These are phyloP conservation scores for Vandiemenella viatica DNA, from an alignment of 2,888 invertebrate species.

Conservation along the genomic window DNA sequence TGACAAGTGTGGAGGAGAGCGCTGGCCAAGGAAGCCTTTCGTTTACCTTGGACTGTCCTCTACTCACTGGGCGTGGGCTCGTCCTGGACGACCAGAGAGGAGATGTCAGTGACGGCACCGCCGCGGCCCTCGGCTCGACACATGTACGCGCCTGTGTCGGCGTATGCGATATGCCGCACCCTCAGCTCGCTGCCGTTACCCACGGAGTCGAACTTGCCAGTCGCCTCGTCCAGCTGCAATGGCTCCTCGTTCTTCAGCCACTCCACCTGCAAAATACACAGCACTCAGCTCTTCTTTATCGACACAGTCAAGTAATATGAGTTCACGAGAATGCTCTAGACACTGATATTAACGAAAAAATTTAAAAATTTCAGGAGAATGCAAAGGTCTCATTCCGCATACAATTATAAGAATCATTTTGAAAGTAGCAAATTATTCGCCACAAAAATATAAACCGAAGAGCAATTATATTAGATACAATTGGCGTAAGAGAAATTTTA, in stretches of 20 bases:
- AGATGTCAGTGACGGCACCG: conserved; percentile 51
- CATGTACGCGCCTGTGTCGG: conserved; percentile 64
- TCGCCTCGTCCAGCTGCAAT: conserved; percentile 34
- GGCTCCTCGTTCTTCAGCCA: conserved; percentile 62
- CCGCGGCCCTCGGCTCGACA: conserved; percentile 57
- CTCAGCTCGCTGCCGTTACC: conserved; percentile 51
- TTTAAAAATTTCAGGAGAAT: no score
- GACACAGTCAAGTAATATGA: background rate
- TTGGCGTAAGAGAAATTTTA: no score
- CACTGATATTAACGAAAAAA: no score
- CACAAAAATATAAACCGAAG: no score
- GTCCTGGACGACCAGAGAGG: conserved; percentile 55
- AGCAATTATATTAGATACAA: no score
- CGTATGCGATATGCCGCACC: conserved; percentile 47
- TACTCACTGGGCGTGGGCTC: conserved; percentile 50
- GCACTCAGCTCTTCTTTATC: background rate
- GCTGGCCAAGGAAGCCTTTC: no score
- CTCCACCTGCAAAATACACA: conserved; percentile 36
- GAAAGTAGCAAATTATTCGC: no score
- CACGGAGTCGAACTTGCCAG: conserved; percentile 43
- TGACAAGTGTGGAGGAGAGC: no score
- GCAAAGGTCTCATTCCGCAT: no score
- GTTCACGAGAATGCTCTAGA: background rate
- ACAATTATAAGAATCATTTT: no score
- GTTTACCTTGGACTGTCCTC: no score